Conservation (phyloP, 2,888 invertebrate genomes). For the Linnaemya vulpina region DNA sequence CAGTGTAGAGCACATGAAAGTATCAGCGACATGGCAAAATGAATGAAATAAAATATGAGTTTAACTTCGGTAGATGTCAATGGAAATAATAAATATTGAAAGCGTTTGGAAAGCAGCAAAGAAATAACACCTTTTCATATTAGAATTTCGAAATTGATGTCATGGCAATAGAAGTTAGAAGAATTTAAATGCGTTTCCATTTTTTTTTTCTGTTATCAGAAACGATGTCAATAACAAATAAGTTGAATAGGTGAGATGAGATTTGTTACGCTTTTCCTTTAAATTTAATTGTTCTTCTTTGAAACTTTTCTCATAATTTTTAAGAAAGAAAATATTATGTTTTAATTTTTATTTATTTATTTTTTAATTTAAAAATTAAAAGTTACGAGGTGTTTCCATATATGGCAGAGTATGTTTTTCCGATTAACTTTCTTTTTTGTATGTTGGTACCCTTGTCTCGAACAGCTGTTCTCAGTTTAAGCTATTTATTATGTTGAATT, state of each 20-base stretch:
- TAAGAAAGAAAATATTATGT: too few species aligned
- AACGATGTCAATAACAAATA: neutral
- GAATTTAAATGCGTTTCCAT: neutral
- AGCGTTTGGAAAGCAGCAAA: neutral
- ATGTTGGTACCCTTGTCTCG: too few species aligned
- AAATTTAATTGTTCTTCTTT: too few species aligned
- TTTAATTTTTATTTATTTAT: too few species aligned
- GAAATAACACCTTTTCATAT: neutral
- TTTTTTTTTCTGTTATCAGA: neutral
- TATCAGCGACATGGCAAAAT: slow-evolving; percentile 4
- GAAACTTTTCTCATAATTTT: too few species aligned
- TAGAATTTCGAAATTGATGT: neutral
- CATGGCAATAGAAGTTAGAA: neutral
- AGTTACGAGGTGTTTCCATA: too few species aligned
- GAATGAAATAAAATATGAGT: slow-evolving; percentile 14
- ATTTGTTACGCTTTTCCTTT: too few species aligned
- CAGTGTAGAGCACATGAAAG: neutral
- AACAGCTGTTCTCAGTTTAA: too few species aligned
- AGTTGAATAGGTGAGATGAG: neutral
- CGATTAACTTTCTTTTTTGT: too few species aligned
- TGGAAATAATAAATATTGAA: slow-evolving; percentile 18
- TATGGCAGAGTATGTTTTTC: too few species aligned
- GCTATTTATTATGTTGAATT: too few species aligned
- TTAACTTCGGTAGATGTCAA: neutral
- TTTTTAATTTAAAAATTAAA: too few species aligned